Base-by-base conservation (phyloP, 2,797 vertebrate species). In the Agapornis canus region DNA sequence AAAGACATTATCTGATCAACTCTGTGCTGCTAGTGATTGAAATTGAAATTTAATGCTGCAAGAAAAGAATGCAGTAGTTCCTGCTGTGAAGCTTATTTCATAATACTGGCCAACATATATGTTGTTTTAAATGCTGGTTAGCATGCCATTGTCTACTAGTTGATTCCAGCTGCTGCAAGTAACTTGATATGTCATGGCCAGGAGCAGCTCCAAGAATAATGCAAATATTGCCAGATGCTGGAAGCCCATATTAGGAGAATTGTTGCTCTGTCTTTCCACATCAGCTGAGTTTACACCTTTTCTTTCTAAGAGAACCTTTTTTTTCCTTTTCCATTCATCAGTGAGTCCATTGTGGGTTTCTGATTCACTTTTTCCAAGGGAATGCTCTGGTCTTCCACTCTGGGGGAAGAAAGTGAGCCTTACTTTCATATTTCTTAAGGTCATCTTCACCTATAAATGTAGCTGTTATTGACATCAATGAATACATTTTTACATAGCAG, bases 81-180 rank as follows among this genome's bases (percentile, higher is more conserved):
- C 78, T 91, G 77, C 78, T 80, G 64, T 80, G 90, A 93, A 86
- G 72, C 25, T 49, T 77, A 69, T 59, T 82, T 93, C 59, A 48
- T 82, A 86, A 60, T 56, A 49, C 25, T 40, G 51, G 39, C n/a
- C 7, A 13, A 69, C 52, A 75, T 57, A 49, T 20, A 35, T 21
- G 48, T 39, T 2, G 3, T 68, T 85, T 87, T 75, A 94, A 71
- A 43, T 68, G 37, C 76, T 56, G 48, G 45, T 75, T 75, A 71
- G 49, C 65, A 31, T 78, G 64, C 68, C 60, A 20, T 48, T 0
- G 0, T 48, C 10, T 12, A 8, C 47, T 51, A 65, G 82, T 47
- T 91, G 48, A 43, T 92, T 91, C 84, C 85, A 94, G 82, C 56
- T 95, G 69, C 70, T 71, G n/a, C 45, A 29, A 91, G 75, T 63